Percentiles rank a stretch among this genome's conserved stretches.
These are phyloP conservation scores for Zoanthus sansibaricus DNA, from an alignment of 92 coral and sea anemone species.

Conservation along the genomic window DNA sequence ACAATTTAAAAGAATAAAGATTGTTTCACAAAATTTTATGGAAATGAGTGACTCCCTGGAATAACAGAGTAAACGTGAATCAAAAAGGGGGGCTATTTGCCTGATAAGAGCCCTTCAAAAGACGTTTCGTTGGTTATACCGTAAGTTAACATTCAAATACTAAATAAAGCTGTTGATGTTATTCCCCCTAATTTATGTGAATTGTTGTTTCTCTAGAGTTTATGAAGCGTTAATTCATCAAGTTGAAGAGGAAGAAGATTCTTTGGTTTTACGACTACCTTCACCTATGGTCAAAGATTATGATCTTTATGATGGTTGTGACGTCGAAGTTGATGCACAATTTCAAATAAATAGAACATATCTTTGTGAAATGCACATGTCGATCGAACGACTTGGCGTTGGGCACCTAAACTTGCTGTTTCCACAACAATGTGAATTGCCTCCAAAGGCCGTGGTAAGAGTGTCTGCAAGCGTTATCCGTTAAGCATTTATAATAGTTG, in stretches of 20 bases:
- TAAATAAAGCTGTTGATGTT: no score
- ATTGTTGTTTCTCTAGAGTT: constrained; percentile 24
- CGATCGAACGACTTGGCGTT: constrained; percentile 72
- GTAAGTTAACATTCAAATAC: no score
- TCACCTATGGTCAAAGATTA: constrained; percentile 62
- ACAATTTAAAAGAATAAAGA: no score
- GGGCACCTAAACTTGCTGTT: constrained; percentile 63
- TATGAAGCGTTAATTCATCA: constrained; percentile 61
- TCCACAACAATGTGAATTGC: constrained; percentile 39
- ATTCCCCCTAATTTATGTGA: background rate
- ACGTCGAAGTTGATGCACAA: constrained; percentile 65
- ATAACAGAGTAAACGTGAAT: no score
- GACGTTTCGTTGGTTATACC: no score
- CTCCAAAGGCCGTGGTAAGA: constrained; percentile 35
- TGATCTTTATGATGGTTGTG: constrained; percentile 54
- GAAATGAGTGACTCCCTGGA: no score
- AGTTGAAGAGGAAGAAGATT: constrained; percentile 60
- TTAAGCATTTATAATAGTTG: background rate
- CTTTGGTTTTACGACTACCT: constrained; percentile 65
- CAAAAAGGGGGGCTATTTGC: no score
- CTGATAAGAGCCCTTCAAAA: no score
- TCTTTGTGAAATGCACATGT: constrained; percentile 88
- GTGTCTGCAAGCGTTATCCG: background rate
- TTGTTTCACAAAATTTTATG: no score
- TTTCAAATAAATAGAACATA: constrained; percentile 79